Percentiles rank a stretch among this genome's conserved stretches.
These are phyloP conservation scores for Chironomus tepperi DNA, from an alignment of 1,140 invertebrate genomes.

Conservation along the genomic window DNA sequence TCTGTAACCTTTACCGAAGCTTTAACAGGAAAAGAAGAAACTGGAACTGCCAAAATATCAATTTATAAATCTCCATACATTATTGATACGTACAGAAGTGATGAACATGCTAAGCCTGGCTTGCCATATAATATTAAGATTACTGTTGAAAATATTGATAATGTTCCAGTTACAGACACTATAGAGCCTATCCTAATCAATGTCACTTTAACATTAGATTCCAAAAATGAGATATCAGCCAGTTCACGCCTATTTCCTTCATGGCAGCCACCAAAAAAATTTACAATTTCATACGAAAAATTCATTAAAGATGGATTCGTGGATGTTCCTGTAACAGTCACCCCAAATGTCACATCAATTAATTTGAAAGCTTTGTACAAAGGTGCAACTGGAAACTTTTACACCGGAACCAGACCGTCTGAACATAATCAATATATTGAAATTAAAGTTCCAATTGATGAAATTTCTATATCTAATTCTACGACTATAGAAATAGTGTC, in stretches of 20 bases:
- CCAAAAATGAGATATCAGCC: neutral
- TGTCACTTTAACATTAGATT: neutral
- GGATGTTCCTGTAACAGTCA: neutral
- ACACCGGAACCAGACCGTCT: neutral
- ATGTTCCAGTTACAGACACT: constrained; percentile 24
- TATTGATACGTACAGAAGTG: constrained; percentile 69
- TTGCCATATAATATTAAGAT: constrained; percentile 75
- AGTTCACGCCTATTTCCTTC: neutral
- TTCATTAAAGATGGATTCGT: neutral
- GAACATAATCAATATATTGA: neutral
- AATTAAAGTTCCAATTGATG: neutral
- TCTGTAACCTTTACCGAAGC: constrained; percentile 74
- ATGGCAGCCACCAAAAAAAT: neutral
- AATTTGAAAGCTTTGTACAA: neutral
- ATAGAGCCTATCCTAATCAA: neutral
- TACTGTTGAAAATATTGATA: constrained; percentile 34
- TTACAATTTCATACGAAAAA: neutral
- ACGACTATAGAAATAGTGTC: neutral
- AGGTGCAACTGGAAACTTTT: neutral
- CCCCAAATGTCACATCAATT: neutral
- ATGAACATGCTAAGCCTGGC: constrained; percentile 79
- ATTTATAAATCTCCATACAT: constrained; percentile 74
- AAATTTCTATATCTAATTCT: neutral
- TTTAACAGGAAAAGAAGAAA: constrained; percentile 70
- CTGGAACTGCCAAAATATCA: constrained; percentile 60